Evolutionary conservation across 2,888 invertebrate genomes (phyloP).

Genomic region (Acleris sparsana): DNA sequence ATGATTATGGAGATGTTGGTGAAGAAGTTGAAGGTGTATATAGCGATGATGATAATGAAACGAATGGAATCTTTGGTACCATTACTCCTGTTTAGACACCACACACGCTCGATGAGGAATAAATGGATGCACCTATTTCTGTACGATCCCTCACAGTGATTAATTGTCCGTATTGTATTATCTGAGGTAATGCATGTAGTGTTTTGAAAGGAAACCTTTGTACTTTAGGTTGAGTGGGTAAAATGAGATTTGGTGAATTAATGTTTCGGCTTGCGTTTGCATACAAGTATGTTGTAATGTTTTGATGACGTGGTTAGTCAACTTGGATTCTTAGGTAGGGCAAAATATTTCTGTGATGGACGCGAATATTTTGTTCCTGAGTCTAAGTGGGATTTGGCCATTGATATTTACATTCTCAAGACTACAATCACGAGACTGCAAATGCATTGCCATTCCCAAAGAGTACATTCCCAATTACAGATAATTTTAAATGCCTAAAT

Average conservation of each 20-base stretch:
- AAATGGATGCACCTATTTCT: conserved; percentile 38
- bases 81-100: conserved; percentile 36
- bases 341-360: too few relatives aligned
- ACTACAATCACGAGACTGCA: too few relatives aligned
- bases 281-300: too few relatives aligned
- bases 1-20: not conserved
- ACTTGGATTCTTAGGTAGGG: too few relatives aligned
- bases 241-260: not conserved
- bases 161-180: conserved; percentile 36
- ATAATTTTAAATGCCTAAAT: too few relatives aligned
- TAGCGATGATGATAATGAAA: conserved; percentile 25
- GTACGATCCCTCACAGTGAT: conserved; percentile 38
- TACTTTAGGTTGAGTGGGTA: not conserved
- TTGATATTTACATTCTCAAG: too few relatives aligned
- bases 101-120: conserved; percentile 36
- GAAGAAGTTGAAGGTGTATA: conserved; percentile 4
- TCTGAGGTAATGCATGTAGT: conserved; percentile 30
- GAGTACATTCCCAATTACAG: too few relatives aligned
- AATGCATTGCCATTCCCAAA: too few relatives aligned
- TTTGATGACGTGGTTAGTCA: too few relatives aligned
- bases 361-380: too few relatives aligned
- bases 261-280: not conserved
- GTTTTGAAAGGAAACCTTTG: conserved; percentile 21
- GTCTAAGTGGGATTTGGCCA: too few relatives aligned
- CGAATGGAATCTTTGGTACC: conserved; percentile 36